Conservation (phyloP, 2,797 vertebrate species). For the Synaphobranchus kaupii region DNA sequence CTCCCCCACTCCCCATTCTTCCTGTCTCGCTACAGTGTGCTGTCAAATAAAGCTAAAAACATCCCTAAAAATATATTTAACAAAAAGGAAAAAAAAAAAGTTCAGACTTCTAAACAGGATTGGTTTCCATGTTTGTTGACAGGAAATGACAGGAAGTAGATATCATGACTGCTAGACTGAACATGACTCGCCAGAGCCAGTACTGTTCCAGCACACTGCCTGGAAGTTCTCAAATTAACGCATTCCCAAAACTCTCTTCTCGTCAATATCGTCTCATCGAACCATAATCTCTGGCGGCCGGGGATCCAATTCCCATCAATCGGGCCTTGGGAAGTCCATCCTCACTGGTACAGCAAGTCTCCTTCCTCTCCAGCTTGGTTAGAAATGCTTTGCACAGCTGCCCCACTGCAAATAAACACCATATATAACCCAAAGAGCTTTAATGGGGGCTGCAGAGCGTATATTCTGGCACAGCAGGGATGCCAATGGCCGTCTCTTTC, state of each 20-base stretch:
- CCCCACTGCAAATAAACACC: not conserved
- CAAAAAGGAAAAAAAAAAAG: no score
- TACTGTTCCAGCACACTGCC: not conserved
- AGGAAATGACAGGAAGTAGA: not conserved
- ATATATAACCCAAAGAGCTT: not conserved
- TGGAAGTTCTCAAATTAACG: not conserved
- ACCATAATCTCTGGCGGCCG: not conserved
- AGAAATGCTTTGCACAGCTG: not conserved
- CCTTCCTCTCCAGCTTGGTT: not conserved
- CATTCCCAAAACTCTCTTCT: not conserved
- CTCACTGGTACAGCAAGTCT: not conserved
- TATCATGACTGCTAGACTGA: not conserved
- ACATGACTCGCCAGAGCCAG: not conserved
- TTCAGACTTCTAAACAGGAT: not conserved
- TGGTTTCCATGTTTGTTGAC: not conserved
- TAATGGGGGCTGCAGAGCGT: not conserved
- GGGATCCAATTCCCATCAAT: not conserved
- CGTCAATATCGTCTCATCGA: not conserved
- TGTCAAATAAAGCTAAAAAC: no score
- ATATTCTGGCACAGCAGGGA: not conserved
- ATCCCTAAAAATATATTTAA: no score
- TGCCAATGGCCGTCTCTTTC: not conserved
- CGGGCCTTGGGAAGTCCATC: not conserved
- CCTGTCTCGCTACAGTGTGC: no score
- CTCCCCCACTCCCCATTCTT: no score